phyloP scores from a whole-genome alignment of 2,888 invertebrate genomes.

The Scrobipalpa costella region DNA sequence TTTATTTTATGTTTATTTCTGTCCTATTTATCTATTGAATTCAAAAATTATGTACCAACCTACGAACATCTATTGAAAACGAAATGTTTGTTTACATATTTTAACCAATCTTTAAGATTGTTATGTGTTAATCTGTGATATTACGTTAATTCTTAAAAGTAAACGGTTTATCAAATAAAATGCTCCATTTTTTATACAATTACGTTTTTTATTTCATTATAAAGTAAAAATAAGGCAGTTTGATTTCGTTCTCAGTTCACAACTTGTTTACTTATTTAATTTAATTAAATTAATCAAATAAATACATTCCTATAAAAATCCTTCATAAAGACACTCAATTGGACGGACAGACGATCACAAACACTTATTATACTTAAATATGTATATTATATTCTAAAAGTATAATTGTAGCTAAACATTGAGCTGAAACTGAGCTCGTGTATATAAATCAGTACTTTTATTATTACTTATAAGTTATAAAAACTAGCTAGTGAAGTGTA shows the following conservation, averaged over 20 bases:
- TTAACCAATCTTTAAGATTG: no score
- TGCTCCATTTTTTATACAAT: neutral
- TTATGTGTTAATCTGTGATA: no score
- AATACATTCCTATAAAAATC: constrained; percentile 10
- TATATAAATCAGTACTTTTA: constrained; percentile 9
- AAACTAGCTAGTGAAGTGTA: no score
- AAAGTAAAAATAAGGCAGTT: neutral
- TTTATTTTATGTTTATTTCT: no score
- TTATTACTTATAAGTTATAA: neutral
- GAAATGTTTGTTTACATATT: no score
- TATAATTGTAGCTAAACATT: neutral
- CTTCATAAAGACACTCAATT: constrained; percentile 4
- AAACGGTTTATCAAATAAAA: neutral
- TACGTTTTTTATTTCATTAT: constrained; percentile 4
- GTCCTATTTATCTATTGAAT: no score
- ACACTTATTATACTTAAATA: neutral
- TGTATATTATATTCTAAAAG: neutral
- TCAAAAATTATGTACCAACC: no score
- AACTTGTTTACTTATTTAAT: neutral
- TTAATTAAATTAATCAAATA: neutral
- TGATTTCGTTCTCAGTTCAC: constrained; percentile 7
- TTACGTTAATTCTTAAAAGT: no score
- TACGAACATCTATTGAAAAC: no score
- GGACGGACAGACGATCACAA: constrained; percentile 8
- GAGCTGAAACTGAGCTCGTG: neutral